Conservation (phyloP, 2,797 vertebrate genomes). For the Bovichtus variegatus region DNA sequence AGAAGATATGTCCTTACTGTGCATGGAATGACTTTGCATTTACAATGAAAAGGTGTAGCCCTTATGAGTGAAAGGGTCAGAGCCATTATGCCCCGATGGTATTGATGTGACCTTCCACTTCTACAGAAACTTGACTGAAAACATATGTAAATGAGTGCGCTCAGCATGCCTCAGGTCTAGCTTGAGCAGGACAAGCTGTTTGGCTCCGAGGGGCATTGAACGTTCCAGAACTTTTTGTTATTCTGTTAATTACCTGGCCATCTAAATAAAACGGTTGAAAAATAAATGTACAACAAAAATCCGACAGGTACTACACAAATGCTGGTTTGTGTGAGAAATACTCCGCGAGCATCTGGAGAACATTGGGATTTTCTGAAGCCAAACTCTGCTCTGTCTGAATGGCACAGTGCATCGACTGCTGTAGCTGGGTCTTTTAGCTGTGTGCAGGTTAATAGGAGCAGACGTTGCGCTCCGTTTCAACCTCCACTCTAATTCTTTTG, state of each 20-base stretch:
- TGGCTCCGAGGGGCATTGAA: slow-evolving; percentile 43
- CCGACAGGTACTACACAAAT: slow-evolving; percentile 42
- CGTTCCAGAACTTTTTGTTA: slow-evolving; percentile 37
- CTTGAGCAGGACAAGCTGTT: slow-evolving; percentile 57
- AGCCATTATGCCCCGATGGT: slow-evolving; percentile 35
- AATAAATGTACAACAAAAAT: slow-evolving; percentile 51
- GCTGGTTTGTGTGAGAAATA: slow-evolving; percentile 50
- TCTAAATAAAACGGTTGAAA: slow-evolving; percentile 49
- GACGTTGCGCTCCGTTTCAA: slow-evolving; percentile 73
- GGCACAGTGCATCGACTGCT: slow-evolving; percentile 66
- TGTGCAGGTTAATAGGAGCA: slow-evolving; percentile 75
- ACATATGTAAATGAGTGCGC: slow-evolving; percentile 56
- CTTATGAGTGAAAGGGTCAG: slow-evolving; percentile 26
- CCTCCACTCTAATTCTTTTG: slow-evolving; percentile 78
- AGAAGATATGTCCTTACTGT: slow-evolving; percentile 15
- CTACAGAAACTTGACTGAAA: slow-evolving; percentile 35
- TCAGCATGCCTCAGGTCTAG: slow-evolving; percentile 33
- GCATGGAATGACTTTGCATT: slow-evolving; percentile 29
- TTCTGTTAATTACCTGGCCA: slow-evolving; percentile 43
- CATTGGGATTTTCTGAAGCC: slow-evolving; percentile 50
- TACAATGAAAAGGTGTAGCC: slow-evolving; percentile 25
- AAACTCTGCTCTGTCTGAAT: slow-evolving; percentile 51
- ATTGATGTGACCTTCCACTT: slow-evolving; percentile 49
- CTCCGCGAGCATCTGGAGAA: slow-evolving; percentile 64
- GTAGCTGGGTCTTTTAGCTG: slow-evolving; percentile 56